Evolutionary conservation across 2,113 vertebrate genomes (phyloP), one percentile per base, ranked within the genome.

Genomic region (Accipiter cooperii): DNA sequence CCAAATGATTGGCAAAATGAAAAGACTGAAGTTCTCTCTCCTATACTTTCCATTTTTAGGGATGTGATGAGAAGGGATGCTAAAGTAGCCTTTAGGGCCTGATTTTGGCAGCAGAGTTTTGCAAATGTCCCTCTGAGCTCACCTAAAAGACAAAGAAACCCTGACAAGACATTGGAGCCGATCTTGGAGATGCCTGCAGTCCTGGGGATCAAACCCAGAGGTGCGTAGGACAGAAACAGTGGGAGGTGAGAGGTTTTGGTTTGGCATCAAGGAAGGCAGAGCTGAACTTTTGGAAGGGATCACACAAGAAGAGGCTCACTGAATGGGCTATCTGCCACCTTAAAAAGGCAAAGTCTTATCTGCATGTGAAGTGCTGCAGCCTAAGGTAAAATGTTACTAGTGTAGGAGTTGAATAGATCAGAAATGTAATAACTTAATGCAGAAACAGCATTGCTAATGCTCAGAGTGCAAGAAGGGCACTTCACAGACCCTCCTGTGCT

Each of bases 301-400:
- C 57, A 12, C 51, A 25, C 7, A n/a, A 55, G 55, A 34, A 46
- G 12, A n/a, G 71, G 21, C 2, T 20, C 3, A 6, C 40, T 2
- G 2, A 83, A 51, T 0, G 0, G 58, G 20, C 24, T 64, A 46
- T 64, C 65, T 79, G 71, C 36, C 54, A 15, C 57, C 69, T 55
- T 60, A 26, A 28, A 60, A 33, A 69, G 40, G 44, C 26, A 34
- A 75, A 94, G 5, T 36, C 33, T 79, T 52, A 24, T 11, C 46
- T 86, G 58, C 15, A 11, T 21, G 42, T 5, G 20, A 77, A 79
- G 63, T 18, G 55, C 22, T 64, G 79, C 33, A 84, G 55, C 64
- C 77, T 76, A 2, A 4, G 73, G 52, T 87, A 40, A 57, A 90
- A 83, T 4, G 8, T 52, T 40, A 18, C 34, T 52, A 26, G 34